Conservation (phyloP, 2,797 vertebrate species). For the Rhinatrema bivittatum region DNA sequence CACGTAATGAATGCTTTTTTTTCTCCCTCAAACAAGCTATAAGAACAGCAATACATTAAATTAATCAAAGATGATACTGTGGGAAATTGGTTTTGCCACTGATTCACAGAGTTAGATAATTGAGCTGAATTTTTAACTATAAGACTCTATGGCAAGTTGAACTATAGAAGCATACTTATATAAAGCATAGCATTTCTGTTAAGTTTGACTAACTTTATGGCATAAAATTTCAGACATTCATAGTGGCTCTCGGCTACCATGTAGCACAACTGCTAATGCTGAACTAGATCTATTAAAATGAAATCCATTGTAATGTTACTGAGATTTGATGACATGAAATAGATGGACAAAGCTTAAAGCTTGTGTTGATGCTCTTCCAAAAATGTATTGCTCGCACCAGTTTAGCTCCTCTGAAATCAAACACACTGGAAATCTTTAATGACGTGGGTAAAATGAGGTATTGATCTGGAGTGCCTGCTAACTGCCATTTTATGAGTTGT, state of each 20-base stretch:
- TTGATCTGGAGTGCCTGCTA: too few species aligned
- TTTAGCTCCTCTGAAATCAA: too few species aligned
- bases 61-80: background rate
- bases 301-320: background rate
- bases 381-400: too few species aligned
- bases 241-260: background rate
- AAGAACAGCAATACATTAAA: background rate
- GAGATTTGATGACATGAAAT: background rate
- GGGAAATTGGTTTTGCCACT: constrained; percentile 1
- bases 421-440: too few species aligned
- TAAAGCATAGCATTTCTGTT: constrained; percentile 16
- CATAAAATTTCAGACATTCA: background rate
- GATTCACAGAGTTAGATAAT: constrained; percentile 6
- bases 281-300: rapidly evolving
- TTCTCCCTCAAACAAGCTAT: background rate
- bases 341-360: too few species aligned
- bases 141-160: constrained; percentile 19
- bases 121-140: constrained; percentile 14
- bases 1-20: background rate
- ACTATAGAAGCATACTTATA: constrained; percentile 16
- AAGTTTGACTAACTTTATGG: constrained; percentile 14
- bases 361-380: too few species aligned
- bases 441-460: too few species aligned
- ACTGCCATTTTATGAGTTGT: too few species aligned
- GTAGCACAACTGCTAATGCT: background rate